A percentile compares a stretch with the other conserved stretches of the same genome.
These are phyloP conservation scores for Ceratotherium simum DNA, from an alignment of 2,113 vertebrate genomes.

Conservation along the genomic window DNA sequence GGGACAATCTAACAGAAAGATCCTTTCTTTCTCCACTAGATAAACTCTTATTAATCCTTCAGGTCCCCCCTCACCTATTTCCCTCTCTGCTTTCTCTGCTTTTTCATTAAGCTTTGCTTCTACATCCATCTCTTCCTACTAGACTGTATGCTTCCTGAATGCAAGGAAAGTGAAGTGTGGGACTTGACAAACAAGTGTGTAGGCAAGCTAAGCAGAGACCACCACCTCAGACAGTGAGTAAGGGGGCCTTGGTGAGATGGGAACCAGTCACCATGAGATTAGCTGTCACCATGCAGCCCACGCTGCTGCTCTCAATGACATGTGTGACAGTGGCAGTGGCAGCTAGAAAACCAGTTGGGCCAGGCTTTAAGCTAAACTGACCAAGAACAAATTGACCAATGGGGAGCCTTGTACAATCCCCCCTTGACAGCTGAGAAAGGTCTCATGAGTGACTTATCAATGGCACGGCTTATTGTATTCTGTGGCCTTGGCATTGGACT, in stretches of 20 bases:
- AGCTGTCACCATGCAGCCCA: neutral
- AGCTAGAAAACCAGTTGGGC: neutral
- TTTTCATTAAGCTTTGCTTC: neutral
- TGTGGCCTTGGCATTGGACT: neutral
- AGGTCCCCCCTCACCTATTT: neutral
- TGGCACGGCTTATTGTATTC: neutral
- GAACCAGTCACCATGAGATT: neutral
- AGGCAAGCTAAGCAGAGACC: neutral
- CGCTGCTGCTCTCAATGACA: neutral
- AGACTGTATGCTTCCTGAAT: neutral
- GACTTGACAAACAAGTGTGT: neutral
- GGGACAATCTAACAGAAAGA: neutral
- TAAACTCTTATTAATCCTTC: neutral
- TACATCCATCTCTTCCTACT: neutral
- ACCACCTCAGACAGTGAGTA: neutral
- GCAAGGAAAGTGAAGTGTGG: neutral
- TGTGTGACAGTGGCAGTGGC: neutral
- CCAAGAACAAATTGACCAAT: neutral
- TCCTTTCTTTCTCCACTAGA: neutral
- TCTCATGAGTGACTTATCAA: fast-evolving
- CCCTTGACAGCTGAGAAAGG: neutral
- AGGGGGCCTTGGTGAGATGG: neutral
- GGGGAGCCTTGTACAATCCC: neutral
- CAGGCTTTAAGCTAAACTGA: neutral
- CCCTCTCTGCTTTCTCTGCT: neutral